These are phyloP conservation scores for Dolichotis patagonum DNA, from an alignment of 2,113 vertebrate genomes.

Conservation along the genomic window DNA sequence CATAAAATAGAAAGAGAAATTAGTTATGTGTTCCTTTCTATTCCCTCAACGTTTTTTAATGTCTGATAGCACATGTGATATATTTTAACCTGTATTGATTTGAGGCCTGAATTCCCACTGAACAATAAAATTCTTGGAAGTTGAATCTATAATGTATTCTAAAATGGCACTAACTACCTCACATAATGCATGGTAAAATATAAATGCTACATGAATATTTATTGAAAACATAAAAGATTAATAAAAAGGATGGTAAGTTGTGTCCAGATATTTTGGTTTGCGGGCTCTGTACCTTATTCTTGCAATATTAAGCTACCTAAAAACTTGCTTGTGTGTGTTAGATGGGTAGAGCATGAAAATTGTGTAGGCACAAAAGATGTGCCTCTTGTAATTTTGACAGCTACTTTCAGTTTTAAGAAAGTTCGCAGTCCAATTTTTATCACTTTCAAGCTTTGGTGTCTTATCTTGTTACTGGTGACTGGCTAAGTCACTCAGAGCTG, in stretches of 20 bases:
- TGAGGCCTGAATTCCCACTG: neutral
- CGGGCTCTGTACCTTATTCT: neutral
- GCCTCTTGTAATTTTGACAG: neutral
- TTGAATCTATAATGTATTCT: neutral
- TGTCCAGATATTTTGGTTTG: neutral
- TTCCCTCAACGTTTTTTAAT: neutral
- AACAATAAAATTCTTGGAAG: neutral
- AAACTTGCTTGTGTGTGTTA: neutral
- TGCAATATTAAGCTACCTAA: neutral
- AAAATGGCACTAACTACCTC: neutral
- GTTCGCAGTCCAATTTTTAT: neutral
- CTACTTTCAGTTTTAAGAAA: constrained; percentile 11
- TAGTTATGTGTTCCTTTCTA: neutral
- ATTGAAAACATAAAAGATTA: neutral
- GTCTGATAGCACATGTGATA: neutral
- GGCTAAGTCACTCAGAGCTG: neutral
- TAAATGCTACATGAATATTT: neutral
- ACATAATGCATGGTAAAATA: neutral
- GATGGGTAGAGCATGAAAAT: neutral
- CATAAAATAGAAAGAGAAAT: neutral
- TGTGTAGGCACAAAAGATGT: neutral
- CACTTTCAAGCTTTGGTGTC: neutral
- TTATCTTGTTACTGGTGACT: neutral
- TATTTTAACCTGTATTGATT: constrained; percentile 3
- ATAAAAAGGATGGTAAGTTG: neutral